Evolutionary conservation across 2,113 vertebrate genomes (phyloP).

Genomic region (Megatriorchis doriae): DNA sequence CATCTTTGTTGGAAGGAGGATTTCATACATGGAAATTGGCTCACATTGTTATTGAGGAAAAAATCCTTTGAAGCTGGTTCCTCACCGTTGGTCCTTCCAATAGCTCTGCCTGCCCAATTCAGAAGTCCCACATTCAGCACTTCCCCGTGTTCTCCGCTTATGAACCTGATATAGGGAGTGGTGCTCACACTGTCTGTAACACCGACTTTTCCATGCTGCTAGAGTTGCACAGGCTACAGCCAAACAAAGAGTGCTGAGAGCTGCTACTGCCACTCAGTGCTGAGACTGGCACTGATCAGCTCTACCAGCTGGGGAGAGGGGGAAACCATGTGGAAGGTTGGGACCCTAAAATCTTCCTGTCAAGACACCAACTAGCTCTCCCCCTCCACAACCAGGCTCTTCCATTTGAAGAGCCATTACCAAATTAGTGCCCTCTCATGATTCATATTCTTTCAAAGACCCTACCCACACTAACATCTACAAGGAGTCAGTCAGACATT

Average conservation of each 20-base stretch:
- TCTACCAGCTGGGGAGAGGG: not conserved
- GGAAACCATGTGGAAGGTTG: rapidly evolving
- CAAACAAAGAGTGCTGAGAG: not conserved
- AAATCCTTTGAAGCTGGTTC: not conserved
- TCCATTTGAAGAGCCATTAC: not conserved
- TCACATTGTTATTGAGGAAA: not conserved
- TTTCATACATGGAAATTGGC: not conserved
- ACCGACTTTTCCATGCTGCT: not conserved
- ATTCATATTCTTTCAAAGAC: not conserved
- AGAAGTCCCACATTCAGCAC: not conserved
- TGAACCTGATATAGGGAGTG: not conserved
- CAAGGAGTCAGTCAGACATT: not conserved
- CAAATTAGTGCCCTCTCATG: not conserved
- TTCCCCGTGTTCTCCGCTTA: not conserved
- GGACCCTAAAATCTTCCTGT: not conserved
- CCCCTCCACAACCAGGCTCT: not conserved
- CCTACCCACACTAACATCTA: not conserved
- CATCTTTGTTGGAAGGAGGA: not conserved
- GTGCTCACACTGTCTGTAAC: not conserved
- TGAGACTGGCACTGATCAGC: rapidly evolving
- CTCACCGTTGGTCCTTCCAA: not conserved
- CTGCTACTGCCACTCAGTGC: not conserved
- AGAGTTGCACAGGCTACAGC: not conserved
- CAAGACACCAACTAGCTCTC: not conserved
- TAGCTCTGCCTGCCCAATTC: not conserved